A percentile compares a stretch with the other conserved stretches of the same genome.
Evolutionary conservation across 2,888 invertebrate species (phyloP).

Genomic region (Tryphoninae sp.): DNA sequence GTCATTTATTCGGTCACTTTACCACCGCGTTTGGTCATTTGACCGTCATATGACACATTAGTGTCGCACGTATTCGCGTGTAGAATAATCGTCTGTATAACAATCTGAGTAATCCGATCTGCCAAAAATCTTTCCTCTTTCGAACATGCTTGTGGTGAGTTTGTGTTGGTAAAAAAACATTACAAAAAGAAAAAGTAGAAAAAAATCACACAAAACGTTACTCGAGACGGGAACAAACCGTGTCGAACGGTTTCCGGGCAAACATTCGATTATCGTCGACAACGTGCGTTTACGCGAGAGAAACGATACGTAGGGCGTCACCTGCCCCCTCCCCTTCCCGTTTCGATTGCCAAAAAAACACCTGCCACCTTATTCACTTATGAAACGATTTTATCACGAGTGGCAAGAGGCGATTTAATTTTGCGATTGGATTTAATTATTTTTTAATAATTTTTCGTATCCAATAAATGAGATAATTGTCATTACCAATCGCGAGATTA

Average conservation of each 20-base stretch:
- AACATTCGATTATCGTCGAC: conserved; percentile 38
- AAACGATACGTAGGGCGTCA: conserved; percentile 34
- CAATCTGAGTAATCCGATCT: too few relatives aligned
- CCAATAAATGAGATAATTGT: background rate
- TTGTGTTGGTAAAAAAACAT: background rate
- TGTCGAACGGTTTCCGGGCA: conserved; percentile 38
- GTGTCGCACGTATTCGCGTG: too few relatives aligned
- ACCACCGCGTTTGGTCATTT: too few relatives aligned
- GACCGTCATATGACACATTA: too few relatives aligned
- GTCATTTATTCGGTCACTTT: too few relatives aligned
- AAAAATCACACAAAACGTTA: conserved; percentile 27
- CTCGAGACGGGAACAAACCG: conserved; percentile 52
- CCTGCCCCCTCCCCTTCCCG: conserved; percentile 6
- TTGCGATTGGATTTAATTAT: background rate
- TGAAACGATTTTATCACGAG: background rate
- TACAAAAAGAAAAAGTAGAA: background rate
- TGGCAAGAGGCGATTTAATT: background rate
- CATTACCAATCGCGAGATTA: background rate
- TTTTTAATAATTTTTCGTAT: background rate
- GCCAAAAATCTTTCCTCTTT: too few relatives aligned
- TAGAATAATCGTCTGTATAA: too few relatives aligned
- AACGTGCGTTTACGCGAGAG: conserved; percentile 29
- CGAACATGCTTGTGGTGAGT: background rate
- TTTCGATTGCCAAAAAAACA: conserved; percentile 39
- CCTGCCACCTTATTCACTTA: conserved; percentile 26